Evolutionary conservation across 2,113 vertebrate genomes (phyloP), one percentile per base, ranked within the genome.

Genomic region (Apeltes quadracus): DNA sequence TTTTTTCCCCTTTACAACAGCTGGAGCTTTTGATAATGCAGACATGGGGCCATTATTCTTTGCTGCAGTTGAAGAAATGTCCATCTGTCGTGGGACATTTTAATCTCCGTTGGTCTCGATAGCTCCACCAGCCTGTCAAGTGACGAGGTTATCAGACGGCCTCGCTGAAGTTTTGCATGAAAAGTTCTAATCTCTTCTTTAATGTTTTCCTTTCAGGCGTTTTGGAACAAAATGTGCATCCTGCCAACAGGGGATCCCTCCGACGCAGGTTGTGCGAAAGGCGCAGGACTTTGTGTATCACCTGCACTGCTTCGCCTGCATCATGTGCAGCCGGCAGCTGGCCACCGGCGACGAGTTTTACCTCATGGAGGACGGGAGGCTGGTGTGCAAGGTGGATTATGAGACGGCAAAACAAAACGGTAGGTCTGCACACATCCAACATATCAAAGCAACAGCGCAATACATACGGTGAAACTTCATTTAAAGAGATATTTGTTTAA

Each of bases 221-320:
- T 99, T 99, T 0, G 98, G 98, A 80, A 99, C 98, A 41, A 99
- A 99, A 95, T 99, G 98, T 90, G 98, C 97, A 0, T 97, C 97
- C 10, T 99, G 98, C 88, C 97, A 98, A 89, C 97, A 99, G 91
- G 98, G 98, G 82, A 99, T 99, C 88, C 98, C 98, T 69, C 98
- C 98, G 0, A 97, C 97, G 4, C 98, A 99, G 94, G 98, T 99
- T 86, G 98, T 99, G 70, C 94, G 98, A 84, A 99, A 99, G 87
- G 98, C 98, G 0, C 97, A 99, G 92, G 98, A 99, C 92, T 99
- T 99, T 18, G 98, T 99, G 80, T 99, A 99, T 90, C 98, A 99
- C 90, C 95, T 99, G 58, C 97, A 97, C 91, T 99, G 98, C 93
- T 99, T 99, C 0, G 95, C 97, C 85, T 99, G 98, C 81, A 95